These are phyloP conservation scores for Drosophila malerkotliana DNA, from an alignment of 1,140 invertebrate species.

Conservation along the genomic window DNA sequence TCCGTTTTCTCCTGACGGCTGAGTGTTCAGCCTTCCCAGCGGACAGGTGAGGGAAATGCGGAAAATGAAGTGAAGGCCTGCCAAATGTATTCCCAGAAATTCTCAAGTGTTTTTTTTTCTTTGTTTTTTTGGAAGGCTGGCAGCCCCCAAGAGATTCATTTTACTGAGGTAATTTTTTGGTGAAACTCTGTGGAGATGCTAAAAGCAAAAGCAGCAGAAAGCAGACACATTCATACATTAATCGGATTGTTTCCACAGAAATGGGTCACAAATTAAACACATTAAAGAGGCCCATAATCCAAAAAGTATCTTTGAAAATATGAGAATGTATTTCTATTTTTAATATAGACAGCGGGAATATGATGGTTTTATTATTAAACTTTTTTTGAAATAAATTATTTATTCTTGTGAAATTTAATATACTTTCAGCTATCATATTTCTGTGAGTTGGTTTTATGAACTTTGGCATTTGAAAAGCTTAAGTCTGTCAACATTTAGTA, in stretches of 20 bases:
- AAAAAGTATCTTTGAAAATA: too few relatives aligned
- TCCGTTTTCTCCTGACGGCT: constrained; percentile 34
- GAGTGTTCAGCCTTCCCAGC: constrained; percentile 16
- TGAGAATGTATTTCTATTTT: not conserved
- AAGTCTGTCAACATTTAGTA: not conserved
- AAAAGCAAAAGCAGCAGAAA: not conserved
- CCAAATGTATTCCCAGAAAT: constrained; percentile 30
- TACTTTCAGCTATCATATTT: not conserved
- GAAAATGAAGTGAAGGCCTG: not conserved
- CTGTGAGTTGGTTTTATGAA: not conserved
- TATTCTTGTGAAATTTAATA: not conserved
- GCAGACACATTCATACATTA: constrained; percentile 41
- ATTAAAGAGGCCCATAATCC: not conserved
- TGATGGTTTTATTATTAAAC: not conserved
- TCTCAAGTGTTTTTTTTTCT: constrained; percentile 24
- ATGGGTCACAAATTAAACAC: constrained; percentile 30
- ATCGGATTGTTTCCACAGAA: constrained; percentile 38
- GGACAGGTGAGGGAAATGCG: constrained; percentile 31
- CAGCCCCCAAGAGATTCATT: constrained; percentile 34
- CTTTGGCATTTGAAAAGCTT: too few relatives aligned
- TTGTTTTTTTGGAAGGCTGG: not conserved
- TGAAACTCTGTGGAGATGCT: constrained; percentile 12
- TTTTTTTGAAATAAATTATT: not conserved
- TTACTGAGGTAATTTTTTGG: constrained; percentile 41
- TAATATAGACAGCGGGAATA: too few relatives aligned